Conservation (phyloP, 2,797 vertebrate genomes). For the Pantherophis vulpinus region DNA sequence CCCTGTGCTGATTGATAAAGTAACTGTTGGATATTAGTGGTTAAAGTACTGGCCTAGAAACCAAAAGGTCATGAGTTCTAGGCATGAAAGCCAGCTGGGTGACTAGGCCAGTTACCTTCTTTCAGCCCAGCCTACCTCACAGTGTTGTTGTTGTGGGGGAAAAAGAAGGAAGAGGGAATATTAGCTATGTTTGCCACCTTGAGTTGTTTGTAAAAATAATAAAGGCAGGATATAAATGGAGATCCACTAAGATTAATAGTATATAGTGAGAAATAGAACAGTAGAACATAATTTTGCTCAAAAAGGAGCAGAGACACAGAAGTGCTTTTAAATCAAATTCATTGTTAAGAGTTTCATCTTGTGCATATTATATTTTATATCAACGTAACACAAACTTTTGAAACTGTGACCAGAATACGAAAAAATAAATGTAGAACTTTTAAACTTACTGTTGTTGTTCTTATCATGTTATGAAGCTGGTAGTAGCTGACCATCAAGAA, state of each 20-base stretch:
- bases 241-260: background rate
- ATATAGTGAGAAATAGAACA: background rate
- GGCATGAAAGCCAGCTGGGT: too few relatives aligned
- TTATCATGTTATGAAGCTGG: background rate
- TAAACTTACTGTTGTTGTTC: background rate
- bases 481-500: background rate
- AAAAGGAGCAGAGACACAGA: background rate
- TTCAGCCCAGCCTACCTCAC: too few relatives aligned
- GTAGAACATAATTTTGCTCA: background rate
- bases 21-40: background rate
- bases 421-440: background rate
- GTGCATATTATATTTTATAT: conserved; percentile 9
- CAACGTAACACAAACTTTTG: conserved; percentile 7
- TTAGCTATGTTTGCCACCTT: background rate
- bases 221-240: background rate
- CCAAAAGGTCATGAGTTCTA: too few relatives aligned
- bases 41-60: too few relatives aligned
- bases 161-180: background rate
- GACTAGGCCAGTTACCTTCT: too few relatives aligned
- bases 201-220: background rate
- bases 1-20: background rate
- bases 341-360: conserved; percentile 1
- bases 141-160: too few relatives aligned
- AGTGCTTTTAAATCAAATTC: background rate
- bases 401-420: background rate